Percentiles rank a stretch among this genome's conserved stretches.
phyloP scores from a whole-genome alignment of 2,888 invertebrate genomes.

The Allacma fusca region DNA sequence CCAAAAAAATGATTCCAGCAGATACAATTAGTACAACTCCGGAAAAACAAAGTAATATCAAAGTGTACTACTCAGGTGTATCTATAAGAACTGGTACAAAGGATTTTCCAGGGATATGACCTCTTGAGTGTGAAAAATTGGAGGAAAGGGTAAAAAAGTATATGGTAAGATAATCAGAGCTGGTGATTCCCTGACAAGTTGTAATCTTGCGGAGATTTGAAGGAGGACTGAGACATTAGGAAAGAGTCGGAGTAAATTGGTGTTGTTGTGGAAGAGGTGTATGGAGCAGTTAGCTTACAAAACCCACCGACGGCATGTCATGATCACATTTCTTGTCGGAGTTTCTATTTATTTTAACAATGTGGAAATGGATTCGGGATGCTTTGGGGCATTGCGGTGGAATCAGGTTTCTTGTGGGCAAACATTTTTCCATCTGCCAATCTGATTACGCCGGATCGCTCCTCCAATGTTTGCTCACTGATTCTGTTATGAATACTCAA shows the following conservation, averaged over 20 bases:
- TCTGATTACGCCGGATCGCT: slow-evolving; percentile 56
- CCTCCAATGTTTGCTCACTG: slow-evolving; percentile 44
- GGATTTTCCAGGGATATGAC: no score
- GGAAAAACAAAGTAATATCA: no score
- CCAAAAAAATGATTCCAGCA: no score
- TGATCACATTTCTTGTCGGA: slow-evolving; percentile 60
- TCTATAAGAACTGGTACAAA: no score
- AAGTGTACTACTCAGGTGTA: no score
- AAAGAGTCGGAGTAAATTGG: slow-evolving; percentile 40
- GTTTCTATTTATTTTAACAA: slow-evolving; percentile 62
- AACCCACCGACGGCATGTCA: slow-evolving; percentile 49
- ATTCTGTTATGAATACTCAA: slow-evolving; percentile 61
- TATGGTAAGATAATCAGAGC: no score
- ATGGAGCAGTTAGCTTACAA: neutral
- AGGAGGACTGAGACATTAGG: slow-evolving; percentile 37
- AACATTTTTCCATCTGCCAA: slow-evolving; percentile 62
- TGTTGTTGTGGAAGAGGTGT: slow-evolving; percentile 22
- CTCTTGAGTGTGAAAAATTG: no score
- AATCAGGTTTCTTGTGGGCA: slow-evolving; percentile 59
- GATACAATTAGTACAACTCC: no score
- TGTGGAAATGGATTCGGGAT: slow-evolving; percentile 53
- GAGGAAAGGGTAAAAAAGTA: no score
- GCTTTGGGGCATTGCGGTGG: slow-evolving; percentile 58
- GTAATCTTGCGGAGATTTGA: slow-evolving; percentile 6
- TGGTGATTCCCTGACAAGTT: no score